These are phyloP conservation scores for Aphelocoma californica DNA, from an alignment of 2,797 vertebrate species.

Conservation along the genomic window DNA sequence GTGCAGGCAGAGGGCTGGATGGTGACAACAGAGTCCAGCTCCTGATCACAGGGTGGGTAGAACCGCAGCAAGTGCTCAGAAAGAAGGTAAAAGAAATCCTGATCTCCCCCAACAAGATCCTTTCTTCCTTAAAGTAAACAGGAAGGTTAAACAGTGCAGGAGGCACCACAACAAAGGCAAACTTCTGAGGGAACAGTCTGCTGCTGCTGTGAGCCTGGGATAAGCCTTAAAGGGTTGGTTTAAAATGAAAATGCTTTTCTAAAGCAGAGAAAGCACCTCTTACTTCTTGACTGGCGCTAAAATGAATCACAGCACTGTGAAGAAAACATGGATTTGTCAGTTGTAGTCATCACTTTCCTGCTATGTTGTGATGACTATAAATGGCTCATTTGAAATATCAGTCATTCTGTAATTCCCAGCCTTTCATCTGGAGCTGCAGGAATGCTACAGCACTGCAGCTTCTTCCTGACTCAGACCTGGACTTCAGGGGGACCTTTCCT, in stretches of 20 bases:
- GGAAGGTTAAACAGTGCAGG: background rate
- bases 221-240: background rate
- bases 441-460: background rate
- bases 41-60: rapidly evolving
- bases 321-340: background rate
- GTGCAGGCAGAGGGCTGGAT: rapidly evolving
- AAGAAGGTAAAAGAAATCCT: background rate
- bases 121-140: background rate
- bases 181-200: background rate
- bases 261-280: background rate
- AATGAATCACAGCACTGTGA: background rate
- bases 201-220: background rate
- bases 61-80: background rate
- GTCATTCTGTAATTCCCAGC: background rate
- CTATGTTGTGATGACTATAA: background rate
- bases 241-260: background rate
- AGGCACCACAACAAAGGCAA: background rate
- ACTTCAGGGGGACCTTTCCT: background rate
- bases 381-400: background rate
- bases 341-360: background rate
- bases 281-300: background rate
- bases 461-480: background rate
- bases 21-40: background rate
- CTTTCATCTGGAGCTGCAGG: background rate
- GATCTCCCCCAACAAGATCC: too few relatives aligned